These are phyloP conservation scores for Lamprotornis superbus DNA, from an alignment of 2,113 vertebrate genomes.

Conservation along the genomic window DNA sequence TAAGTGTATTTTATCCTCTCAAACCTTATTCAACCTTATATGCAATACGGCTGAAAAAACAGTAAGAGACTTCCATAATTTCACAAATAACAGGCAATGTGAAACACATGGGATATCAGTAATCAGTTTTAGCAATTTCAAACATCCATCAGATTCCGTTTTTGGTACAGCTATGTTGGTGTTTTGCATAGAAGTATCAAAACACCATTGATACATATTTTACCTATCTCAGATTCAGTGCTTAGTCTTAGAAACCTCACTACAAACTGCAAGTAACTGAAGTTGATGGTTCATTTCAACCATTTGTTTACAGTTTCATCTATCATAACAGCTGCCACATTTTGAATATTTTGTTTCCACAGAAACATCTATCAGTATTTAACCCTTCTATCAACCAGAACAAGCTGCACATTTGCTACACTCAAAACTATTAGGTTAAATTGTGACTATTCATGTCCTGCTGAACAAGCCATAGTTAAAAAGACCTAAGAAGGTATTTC, in stretches of 20 bases:
- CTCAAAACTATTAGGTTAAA: neutral
- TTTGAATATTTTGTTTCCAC: neutral
- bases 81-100: neutral
- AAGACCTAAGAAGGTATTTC: neutral
- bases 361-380: neutral
- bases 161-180: neutral
- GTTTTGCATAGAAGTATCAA: rapidly evolving
- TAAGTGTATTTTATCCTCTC: neutral
- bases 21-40: neutral
- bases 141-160: neutral
- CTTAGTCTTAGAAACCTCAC: neutral
- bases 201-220: neutral
- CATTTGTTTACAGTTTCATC: neutral
- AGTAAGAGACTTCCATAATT: neutral
- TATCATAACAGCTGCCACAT: neutral
- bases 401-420: neutral
- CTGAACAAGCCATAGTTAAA: neutral
- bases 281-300: neutral
- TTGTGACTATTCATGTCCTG: neutral
- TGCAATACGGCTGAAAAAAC: neutral
- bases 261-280: neutral
- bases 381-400: neutral
- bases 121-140: neutral
- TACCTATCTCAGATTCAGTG: neutral
- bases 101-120: neutral